Base-by-base conservation (phyloP, 2,888 invertebrate genomes). In the Polymixis flavicincta region DNA sequence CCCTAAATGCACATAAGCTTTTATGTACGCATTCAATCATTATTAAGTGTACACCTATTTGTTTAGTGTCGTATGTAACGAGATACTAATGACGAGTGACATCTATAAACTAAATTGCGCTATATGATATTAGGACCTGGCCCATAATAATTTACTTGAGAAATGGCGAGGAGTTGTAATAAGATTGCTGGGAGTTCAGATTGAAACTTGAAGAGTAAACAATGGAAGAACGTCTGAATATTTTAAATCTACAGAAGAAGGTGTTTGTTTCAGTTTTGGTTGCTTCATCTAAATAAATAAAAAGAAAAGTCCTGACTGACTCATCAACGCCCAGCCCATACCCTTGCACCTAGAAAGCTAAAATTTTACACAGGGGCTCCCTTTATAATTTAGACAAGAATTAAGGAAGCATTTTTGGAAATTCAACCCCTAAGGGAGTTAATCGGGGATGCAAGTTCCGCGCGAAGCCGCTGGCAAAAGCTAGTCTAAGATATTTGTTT, bases 41-140 rank as follows among this genome's bases (percentile, higher is more conserved):
- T 95, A 96, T 95, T 95, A 95, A 95, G 94, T 94, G 94, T 93
- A 93, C 94, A 95, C 94, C 95, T 96, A 96, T 96, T 96, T 95
- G 95, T 96, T 95, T 94, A 92, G 94, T 94, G 95, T 94, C 94
- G 93, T 92, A 93, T 94, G 96, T 95, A 94, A 96, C 95, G 91
- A 90, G 93, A 95, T 92, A 91, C 93, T 95, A 95, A 96, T 95
- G 95, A 95, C 92, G 90, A 94, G 92, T 94, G 95, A 93, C 95
- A 93, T 93, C 92, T 92, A 94, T 93, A 93, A 94, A 94, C 94
- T 93, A 92, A 90, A 92, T 93, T 90, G 87, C 84, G 88, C 89
- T 87, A 84, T 82, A 85, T 84, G 72, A 88, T 88, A 84, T 84
- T 78, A 87, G 74, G 77, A 85, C 79, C 80, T 82, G 73, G 75